phyloP scores from a whole-genome alignment of 2,888 invertebrate genomes.

The Elysia crispata region DNA sequence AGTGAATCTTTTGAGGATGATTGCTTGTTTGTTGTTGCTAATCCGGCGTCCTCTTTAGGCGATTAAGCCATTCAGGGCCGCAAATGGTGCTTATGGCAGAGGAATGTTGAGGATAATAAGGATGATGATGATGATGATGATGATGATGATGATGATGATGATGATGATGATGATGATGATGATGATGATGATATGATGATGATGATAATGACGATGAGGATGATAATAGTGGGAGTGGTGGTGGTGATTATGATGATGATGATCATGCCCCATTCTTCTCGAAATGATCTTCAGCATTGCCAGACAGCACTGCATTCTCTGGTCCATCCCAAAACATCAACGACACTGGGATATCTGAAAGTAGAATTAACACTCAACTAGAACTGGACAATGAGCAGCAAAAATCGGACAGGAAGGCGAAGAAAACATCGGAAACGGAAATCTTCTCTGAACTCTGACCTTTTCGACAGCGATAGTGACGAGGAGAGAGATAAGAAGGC shows the following conservation, averaged over 20 bases:
- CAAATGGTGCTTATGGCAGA: too few relatives aligned
- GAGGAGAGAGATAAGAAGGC: not conserved
- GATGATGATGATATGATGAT: constrained; percentile 32
- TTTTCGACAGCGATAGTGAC: constrained; percentile 14
- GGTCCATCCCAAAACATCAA: too few relatives aligned
- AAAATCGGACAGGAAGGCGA: not conserved
- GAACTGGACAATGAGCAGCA: not conserved
- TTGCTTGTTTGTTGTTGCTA: too few relatives aligned
- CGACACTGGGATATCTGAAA: too few relatives aligned
- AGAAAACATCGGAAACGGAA: not conserved
- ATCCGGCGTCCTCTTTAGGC: too few relatives aligned
- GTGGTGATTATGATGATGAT: constrained; percentile 35
- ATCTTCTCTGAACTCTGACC: constrained; percentile 16
- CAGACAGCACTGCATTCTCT: too few relatives aligned
- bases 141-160: not conserved
- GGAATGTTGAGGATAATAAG: too few relatives aligned
- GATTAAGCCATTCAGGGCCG: too few relatives aligned
- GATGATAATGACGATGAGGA: constrained; percentile 37
- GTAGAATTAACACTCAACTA: too few relatives aligned
- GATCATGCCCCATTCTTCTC: not conserved
- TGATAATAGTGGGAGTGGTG: constrained; percentile 29
- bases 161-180: constrained; percentile 27
- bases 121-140: too few relatives aligned
- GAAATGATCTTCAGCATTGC: too few relatives aligned
- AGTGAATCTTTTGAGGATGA: too few relatives aligned